phyloP scores from a whole-genome alignment of 1,140 invertebrate species.

The Belonocnema kinseyi region DNA sequence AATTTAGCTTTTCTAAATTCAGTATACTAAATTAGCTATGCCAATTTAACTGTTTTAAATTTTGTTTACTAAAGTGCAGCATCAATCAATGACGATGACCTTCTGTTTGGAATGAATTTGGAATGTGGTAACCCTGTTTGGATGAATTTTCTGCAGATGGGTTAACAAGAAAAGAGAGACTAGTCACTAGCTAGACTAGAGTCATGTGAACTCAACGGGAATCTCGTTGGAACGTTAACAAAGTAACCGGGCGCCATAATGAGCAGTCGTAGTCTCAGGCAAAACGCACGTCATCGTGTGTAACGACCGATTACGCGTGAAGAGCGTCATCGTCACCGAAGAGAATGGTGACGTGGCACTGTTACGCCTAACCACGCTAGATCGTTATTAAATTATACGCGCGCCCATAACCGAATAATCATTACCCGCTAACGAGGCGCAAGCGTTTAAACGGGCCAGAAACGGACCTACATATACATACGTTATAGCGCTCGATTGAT shows the following conservation, averaged over 20 bases:
- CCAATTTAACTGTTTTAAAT: too few species aligned
- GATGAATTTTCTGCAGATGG: too few species aligned
- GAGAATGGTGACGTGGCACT: conserved; percentile 66
- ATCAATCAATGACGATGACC: too few species aligned
- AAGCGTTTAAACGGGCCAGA: conserved; percentile 58
- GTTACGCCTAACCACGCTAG: conserved; percentile 68
- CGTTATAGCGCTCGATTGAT: conserved; percentile 5
- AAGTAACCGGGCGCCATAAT: conserved; percentile 60
- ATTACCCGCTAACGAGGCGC: conserved; percentile 72
- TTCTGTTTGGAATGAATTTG: too few species aligned
- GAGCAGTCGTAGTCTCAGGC: conserved; percentile 59
- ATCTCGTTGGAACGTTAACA: conserved; percentile 69
- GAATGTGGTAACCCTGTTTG: too few species aligned
- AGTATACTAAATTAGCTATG: too few species aligned
- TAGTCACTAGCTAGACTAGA: not conserved
- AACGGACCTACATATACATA: conserved; percentile 8
- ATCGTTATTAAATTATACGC: conserved; percentile 75
- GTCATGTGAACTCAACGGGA: conserved; percentile 56
- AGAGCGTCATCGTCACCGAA: conserved; percentile 63
- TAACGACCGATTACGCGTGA: conserved; percentile 74
- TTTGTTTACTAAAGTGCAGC: too few species aligned
- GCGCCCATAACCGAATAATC: conserved; percentile 73
- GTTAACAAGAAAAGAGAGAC: conserved; percentile 32
- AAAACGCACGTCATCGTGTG: conserved; percentile 74
- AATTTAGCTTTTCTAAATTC: too few species aligned